Evolutionary conservation across 1,140 invertebrate species (phyloP).

Genomic region (Branchinecta lynchi): DNA sequence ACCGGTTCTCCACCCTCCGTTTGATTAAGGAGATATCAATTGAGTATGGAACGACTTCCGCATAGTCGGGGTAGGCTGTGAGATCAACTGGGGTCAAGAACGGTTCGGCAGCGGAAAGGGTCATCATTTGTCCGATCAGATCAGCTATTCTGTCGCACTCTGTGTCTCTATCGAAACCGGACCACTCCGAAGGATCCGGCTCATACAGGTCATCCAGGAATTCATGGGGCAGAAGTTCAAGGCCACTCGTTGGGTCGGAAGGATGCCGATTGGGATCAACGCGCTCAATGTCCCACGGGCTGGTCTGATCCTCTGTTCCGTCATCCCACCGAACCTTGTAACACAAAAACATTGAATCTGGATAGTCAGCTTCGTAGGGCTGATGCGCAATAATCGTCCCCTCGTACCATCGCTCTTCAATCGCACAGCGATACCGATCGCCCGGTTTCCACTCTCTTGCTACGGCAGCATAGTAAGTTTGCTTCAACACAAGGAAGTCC

Average conservation of each 20-base stretch:
- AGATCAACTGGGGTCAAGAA: conserved; percentile 89
- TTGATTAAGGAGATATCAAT: conserved; percentile 89
- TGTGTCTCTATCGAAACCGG: conserved; percentile 47
- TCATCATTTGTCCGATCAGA: conserved; percentile 68
- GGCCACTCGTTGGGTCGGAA: conserved; percentile 51
- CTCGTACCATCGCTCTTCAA: conserved; percentile 93
- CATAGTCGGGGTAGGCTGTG: conserved; percentile 75
- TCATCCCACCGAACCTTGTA: conserved; percentile 86
- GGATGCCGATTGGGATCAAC: conserved; percentile 51
- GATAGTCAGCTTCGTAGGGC: conserved; percentile 47
- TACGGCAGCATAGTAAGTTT: conserved; percentile 71
- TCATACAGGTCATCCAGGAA: conserved; percentile 63
- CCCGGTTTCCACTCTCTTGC: conserved; percentile 55
- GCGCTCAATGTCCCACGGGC: conserved; percentile 92
- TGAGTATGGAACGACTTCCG: conserved; percentile 77
- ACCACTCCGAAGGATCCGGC: conserved; percentile 70
- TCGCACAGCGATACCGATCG: conserved; percentile 74
- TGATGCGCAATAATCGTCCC: conserved; percentile 58
- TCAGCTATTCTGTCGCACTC: conserved; percentile 56
- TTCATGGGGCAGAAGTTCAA: conserved; percentile 64
- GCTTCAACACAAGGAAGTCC: conserved; percentile 83
- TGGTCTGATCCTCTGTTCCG: conserved; percentile 74
- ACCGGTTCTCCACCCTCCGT: conserved; percentile 67
- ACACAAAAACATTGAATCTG: conserved; percentile 67
- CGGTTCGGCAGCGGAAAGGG: conserved; percentile 71